Base-by-base conservation (phyloP, 2,113 vertebrate species). In the Cyprinodon brontotheroides region DNA sequence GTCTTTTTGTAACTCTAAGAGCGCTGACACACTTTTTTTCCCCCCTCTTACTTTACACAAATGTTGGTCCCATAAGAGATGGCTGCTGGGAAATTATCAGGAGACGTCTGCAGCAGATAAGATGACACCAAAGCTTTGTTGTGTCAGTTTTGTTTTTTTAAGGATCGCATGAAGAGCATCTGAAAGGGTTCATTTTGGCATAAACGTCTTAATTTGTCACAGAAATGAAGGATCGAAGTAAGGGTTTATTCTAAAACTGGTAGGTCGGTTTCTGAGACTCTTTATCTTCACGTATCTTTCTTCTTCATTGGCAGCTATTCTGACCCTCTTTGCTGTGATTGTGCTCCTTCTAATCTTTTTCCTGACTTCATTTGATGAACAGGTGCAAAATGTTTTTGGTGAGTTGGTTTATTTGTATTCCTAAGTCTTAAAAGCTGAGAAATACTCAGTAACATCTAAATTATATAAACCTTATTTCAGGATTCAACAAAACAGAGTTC, bases 201-300 rank as follows among this genome's bases (percentile, higher is more conserved):
- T 9, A 59, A 36, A 65, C 63, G 59, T 43, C 45, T 11, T 41
- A 41, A 20, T 72, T 59, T 39, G 53, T 74, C 36, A 74, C 61
- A 59, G 72, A 75, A 17, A 91, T 91, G 90, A 90, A 59, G 74
- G 11, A 9, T 45, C 62, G n/a, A 89, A 86, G 89, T 92, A 74
- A 92, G 90, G 45, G 63, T 83, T 70, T 37, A 13, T 47, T 74
- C 64, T 11, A n/a, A 62, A 74, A 41, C 13, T 39, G 2, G 2
- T 63, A 0, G 38, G 60, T 77, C 50, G 64, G 36, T 5, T 73
- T 72, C 14, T 36, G 0, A 43, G 38, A 45, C 40, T 66, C 38
- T 7, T 60, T 20, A 68, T 62, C 38, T 39, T 53, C 2, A 62
- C 79, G 13, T 29, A 2, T 70, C 57, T 15, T 53, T 1, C 17